Evolutionary conservation across 2,797 vertebrate species (phyloP), one percentile per base, ranked within the genome.

Genomic region (Philypnodon macrostomus): DNA sequence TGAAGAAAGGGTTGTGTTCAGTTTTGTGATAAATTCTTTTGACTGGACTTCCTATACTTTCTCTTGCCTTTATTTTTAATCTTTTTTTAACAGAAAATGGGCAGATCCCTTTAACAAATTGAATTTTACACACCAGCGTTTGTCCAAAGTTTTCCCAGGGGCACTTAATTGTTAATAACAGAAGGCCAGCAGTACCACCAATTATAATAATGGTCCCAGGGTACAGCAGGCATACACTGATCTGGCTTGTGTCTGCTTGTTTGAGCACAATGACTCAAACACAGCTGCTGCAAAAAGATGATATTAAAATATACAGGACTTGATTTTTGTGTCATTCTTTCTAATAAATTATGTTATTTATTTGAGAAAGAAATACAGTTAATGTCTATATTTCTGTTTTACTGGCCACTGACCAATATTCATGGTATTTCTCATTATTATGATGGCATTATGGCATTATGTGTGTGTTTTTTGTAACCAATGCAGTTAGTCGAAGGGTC

Each of bases 191-290:
- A 67, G 47, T 55, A 79, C 73, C 74, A 74, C 74, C 70, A 79
- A 79, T 85, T 79, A 77, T 53, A 78, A 75, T 79, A 85, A 85
- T 84, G 64, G 70, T 46, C 33, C 57, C 51, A n/a, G 41, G 56
- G 63, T 48, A 69, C 42, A 59, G 51, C 53, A 37, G 59, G 52
- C 36, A 57, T 37, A 47, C 64, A 63, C 33, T 74, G 56, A 81
- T 86, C 84, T 88, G 82, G 75, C 61, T 81, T 78, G 58, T 78
- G 61, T 82, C 73, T 49, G 51, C 32, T 42, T 58, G 63, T 57
- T 53, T 63, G n/a, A 34, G 32, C 44, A 58, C 59, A 53, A 53
- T 63, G 60, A 41, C 38, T 39, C 23, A 75, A 59, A 64, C 64
- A 47, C 70, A 67, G 67, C 75, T 76, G 75, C 70, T 80, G 58